Base-by-base conservation (phyloP, 2,888 invertebrate species). In the Pollenia labialis region DNA sequence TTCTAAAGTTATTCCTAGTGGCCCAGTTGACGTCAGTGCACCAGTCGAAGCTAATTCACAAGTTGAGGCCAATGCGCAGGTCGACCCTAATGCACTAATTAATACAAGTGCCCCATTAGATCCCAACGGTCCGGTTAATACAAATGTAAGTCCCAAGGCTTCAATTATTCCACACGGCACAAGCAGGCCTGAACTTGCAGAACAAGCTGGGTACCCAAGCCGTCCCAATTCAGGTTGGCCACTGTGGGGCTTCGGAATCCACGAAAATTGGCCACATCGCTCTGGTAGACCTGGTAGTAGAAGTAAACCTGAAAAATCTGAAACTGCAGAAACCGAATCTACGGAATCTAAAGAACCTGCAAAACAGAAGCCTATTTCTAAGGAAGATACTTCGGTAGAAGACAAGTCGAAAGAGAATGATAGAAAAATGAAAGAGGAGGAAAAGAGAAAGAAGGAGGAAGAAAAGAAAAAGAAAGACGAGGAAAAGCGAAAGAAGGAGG, bases 281-380 rank as follows among this genome's bases (percentile, higher is more conserved):
- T 52, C 42, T 14, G 75, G 64, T 0, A 44, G 71, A 74, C 58
- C 23, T 23, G 58, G 56, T 0, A n/a, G 58, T 66, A 48, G 40
- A 69, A 79, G 12, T 3, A 88, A 87, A 32, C 10, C 74, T 6
- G 60, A 79, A 7, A 89, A 87, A 32, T 14, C 77, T 10, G 66
- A 83, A 7, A 89, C 90, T 14, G 87, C 76, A 56, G 91, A 91
- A 80, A 88, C 89, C 44, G 90, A 90, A 1, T 92, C 92, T 0
- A 87, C 81, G 10, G 92, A 91, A 81, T 88, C 90, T 4, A 64
- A 87, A 32, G 84, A 81, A 23, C 81, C 85, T 14, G 52, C 56
- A 4, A 87, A 85, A 71, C 48, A 75, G 52, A 86, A 87, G 9
- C 23, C 87, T 4, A 9, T 18, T 2, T 85, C 83, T 0, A 80